phyloP scores from a whole-genome alignment of 1,140 invertebrate species.

The Leptestheria dahalacensis region DNA sequence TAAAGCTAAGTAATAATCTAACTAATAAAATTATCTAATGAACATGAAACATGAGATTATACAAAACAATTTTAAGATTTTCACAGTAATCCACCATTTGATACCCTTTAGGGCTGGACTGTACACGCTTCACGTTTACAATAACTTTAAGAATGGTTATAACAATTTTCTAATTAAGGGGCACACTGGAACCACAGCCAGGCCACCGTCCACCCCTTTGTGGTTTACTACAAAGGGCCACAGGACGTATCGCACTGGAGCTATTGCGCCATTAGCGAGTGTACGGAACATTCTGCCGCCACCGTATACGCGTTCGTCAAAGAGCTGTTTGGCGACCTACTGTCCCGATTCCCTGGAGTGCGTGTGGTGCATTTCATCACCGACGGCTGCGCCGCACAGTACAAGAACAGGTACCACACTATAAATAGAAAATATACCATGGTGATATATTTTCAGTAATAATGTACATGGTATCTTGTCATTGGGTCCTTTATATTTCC shows the following conservation, averaged over 20 bases:
- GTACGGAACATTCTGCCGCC: neutral
- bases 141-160: too few relatives aligned
- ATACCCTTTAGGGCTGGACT: too few relatives aligned
- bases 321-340: neutral
- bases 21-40: too few relatives aligned
- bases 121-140: too few relatives aligned
- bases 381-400: neutral
- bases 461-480: too few relatives aligned
- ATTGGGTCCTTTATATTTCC: neutral
- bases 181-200: conserved; percentile 20
- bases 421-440: too few relatives aligned
- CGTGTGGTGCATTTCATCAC: neutral
- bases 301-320: neutral
- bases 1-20: too few relatives aligned
- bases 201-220: conserved; percentile 20
- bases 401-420: neutral
- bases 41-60: too few relatives aligned
- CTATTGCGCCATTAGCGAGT: neutral
- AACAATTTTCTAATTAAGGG: neutral
- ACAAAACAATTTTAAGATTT: too few relatives aligned
- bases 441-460: too few relatives aligned
- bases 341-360: neutral
- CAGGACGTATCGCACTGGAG: neutral
- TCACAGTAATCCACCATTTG: too few relatives aligned
- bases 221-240: conserved; percentile 16